Conservation (phyloP, 2,888 invertebrate genomes). For the Stenoptilia bipunctidactyla region DNA sequence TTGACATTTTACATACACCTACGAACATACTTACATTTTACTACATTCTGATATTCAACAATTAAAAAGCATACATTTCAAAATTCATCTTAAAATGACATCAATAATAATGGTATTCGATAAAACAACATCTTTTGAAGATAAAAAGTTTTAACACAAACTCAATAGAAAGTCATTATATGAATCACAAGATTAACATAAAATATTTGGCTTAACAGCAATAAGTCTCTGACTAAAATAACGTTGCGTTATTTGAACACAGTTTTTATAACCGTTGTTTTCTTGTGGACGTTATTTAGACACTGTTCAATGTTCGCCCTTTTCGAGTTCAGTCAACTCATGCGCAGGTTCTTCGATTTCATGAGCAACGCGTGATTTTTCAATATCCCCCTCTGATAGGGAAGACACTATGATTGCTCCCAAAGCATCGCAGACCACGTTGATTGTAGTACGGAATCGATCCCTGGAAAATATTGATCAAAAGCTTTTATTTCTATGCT, state of each 20-base stretch:
- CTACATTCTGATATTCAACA: conserved; percentile 1
- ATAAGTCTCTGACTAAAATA: conserved; percentile 11
- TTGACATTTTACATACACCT: too few relatives aligned
- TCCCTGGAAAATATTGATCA: conserved; percentile 78
- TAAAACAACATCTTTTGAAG: conserved; percentile 8
- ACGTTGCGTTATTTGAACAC: conserved; percentile 28
- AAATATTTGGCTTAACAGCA: conserved; percentile 2
- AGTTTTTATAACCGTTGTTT: conserved; percentile 18
- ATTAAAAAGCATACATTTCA: conserved; percentile 11
- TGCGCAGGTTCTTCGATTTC: conserved; percentile 68
- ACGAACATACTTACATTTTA: too few relatives aligned
- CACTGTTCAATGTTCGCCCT: conserved; percentile 47
- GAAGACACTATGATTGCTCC: conserved; percentile 93
- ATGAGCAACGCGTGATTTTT: conserved; percentile 45
- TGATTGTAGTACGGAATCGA: conserved; percentile 89
- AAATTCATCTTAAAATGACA: conserved; percentile 5
- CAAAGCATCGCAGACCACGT: conserved; percentile 95
- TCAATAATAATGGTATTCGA: conserved; percentile 16
- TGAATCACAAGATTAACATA: conserved; percentile 20
- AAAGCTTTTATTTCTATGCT: too few relatives aligned
- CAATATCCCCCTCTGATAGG: conserved; percentile 80
- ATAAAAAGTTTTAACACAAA: conserved; percentile 9
- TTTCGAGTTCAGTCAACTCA: conserved; percentile 75
- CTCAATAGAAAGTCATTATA: conserved; percentile 10
- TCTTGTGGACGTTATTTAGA: not conserved